These are phyloP conservation scores for Damaliscus lunatus DNA, from an alignment of 2,113 vertebrate genomes.

Conservation along the genomic window DNA sequence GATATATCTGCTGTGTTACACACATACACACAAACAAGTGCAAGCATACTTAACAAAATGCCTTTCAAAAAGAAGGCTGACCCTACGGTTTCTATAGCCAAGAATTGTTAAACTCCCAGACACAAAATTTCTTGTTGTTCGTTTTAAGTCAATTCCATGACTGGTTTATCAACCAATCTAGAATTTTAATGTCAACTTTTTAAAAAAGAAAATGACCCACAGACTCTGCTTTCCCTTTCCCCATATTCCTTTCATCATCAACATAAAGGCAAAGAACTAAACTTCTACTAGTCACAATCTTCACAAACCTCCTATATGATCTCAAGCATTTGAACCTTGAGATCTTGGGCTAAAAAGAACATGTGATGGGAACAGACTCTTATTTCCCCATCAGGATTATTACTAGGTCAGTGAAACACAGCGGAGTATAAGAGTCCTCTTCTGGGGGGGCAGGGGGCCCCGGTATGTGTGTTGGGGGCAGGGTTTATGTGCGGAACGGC, in stretches of 20 bases:
- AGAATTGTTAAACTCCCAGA: not conserved
- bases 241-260: not conserved
- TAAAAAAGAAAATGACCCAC: not conserved
- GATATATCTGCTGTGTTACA: not conserved
- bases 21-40: not conserved
- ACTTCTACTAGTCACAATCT: not conserved
- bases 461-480: not conserved
- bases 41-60: not conserved
- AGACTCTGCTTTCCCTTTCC: not conserved
- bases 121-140: not conserved
- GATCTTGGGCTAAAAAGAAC: not conserved
- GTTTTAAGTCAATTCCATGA: not conserved
- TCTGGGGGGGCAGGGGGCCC: not conserved
- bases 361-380: not conserved
- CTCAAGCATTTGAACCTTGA: not conserved
- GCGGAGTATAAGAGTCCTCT: not conserved
- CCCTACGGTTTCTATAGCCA: not conserved
- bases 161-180: not conserved
- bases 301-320: not conserved
- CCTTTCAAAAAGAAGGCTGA: not conserved
- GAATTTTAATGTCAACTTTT: not conserved
- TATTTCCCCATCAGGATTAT: not conserved
- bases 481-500: not conserved
- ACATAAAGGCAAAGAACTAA: not conserved
- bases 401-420: not conserved